These are phyloP conservation scores for Tenebrosternarchus preto DNA, from an alignment of 2,113 vertebrate species.

Conservation along the genomic window DNA sequence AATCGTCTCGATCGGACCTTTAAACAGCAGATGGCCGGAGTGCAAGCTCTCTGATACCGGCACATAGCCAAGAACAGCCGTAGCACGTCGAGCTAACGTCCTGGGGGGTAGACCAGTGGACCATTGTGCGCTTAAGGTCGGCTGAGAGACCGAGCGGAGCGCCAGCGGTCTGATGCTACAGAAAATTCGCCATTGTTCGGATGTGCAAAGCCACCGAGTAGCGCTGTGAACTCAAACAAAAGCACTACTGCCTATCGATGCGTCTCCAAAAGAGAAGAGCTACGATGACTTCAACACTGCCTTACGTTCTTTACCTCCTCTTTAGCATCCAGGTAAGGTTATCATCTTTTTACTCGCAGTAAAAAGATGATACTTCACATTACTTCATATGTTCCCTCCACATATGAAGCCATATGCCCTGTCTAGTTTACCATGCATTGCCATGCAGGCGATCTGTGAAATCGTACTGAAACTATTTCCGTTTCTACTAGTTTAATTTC, in stretches of 20 bases:
- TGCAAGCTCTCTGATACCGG: constrained; percentile 20
- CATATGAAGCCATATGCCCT: constrained; percentile 3
- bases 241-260: neutral
- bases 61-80: constrained; percentile 5
- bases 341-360: constrained; percentile 18
- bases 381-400: constrained; percentile 18
- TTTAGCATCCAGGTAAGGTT: constrained; percentile 65
- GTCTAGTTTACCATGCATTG: constrained; percentile 16
- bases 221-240: constrained; percentile 41
- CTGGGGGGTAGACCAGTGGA: constrained; percentile 13
- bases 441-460: neutral
- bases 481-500: neutral
- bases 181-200: constrained; percentile 73
- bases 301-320: constrained; percentile 51
- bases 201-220: constrained; percentile 63
- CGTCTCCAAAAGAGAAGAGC: neutral
- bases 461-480: neutral
- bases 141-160: constrained; percentile 48
- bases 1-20: constrained; percentile 23
- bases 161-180: constrained; percentile 64
- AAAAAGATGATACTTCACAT: too few relatives aligned
- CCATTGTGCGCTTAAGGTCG: constrained; percentile 25
- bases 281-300: constrained; percentile 57
- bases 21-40: constrained; percentile 23
- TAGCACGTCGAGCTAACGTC: neutral